phyloP scores from a whole-genome alignment of 2,888 invertebrate species.

The Cyrtodaria siliqua region DNA sequence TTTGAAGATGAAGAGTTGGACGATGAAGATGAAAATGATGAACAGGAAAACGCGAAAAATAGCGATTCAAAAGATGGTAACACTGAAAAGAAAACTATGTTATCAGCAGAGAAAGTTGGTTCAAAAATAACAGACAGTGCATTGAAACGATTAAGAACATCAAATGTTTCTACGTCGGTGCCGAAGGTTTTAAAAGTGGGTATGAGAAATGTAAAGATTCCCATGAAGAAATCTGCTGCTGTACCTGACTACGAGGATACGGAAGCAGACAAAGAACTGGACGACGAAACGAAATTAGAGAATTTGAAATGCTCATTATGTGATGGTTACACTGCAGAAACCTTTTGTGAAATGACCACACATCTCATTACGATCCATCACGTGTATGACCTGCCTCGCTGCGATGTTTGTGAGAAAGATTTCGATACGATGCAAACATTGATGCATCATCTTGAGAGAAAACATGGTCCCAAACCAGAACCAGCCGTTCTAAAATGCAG shows the following conservation, averaged over 20 bases:
- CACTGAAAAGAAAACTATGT: background rate
- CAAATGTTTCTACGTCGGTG: conserved; percentile 44
- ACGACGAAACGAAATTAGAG: conserved; percentile 7
- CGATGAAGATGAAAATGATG: conserved; percentile 27
- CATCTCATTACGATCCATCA: conserved; percentile 57
- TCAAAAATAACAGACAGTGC: conserved; percentile 35
- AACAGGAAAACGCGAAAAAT: conserved; percentile 10
- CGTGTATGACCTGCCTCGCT: conserved; percentile 58
- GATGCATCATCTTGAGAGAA: conserved; percentile 60
- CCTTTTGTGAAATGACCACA: conserved; percentile 49
- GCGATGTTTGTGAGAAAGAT: conserved; percentile 70
- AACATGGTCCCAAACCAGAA: conserved; percentile 64
- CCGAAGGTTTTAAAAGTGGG: conserved; percentile 46
- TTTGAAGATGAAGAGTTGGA: conserved; percentile 23
- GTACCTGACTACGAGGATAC: background rate
- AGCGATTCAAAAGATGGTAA: background rate
- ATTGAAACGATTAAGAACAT: conserved; percentile 34
- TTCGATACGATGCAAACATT: conserved; percentile 55
- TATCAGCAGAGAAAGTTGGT: conserved; percentile 1
- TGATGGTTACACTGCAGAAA: conserved; percentile 45
- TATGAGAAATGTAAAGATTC: conserved; percentile 28
- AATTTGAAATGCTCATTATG: conserved; percentile 52
- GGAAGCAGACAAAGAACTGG: conserved; percentile 16
- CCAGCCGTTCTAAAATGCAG: conserved; percentile 36
- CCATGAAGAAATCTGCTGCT: conserved; percentile 18